Base-by-base conservation (phyloP, 2,113 vertebrate species). In the Chinchilla lanigera region DNA sequence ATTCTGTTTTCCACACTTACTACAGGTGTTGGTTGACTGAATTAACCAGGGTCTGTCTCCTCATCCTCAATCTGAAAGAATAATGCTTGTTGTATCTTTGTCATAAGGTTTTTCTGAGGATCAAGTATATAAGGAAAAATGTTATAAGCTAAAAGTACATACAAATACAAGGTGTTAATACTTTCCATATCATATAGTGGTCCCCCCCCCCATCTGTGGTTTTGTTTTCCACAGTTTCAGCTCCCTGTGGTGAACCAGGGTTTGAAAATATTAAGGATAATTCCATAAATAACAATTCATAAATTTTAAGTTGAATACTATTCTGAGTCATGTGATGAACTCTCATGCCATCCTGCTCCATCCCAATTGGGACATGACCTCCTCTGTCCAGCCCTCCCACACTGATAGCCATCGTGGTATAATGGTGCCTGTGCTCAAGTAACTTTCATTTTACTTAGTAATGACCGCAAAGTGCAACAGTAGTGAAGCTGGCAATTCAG, bases 31-130 rank as follows among this genome's bases (percentile, higher is more conserved):
- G 85, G 77, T 3, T 90, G 67, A 95, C 41, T 35, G 56, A 61
- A 38, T 47, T 91, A 65, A 60, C 88, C 52, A 9, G 3, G 81
- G 60, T 71, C 35, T 94, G 75, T 83, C 94, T 96, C 93, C 19
- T 77, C 2, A 14, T 8, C 14, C 60, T 60, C 20, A 75, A 7
- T 87, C 50, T 69, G 56, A 89, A 83, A 93, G 65, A 93, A 93
- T 17, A 94, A 93, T 71, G 41, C 24, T 77, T 89, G 80, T 20
- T 35, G 1, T 65, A 52, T 86, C 30, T 94, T 67, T 90, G 78
- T 61, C 52, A 41, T 56, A 71, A 54, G 41, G 69, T 69, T 80
- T 84, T 93, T 82, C 91, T 88, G 77, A 95, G n/a, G 56, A 58
- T 71, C 30, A 61, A 61, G 60, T 41, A 47, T 50, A 44, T 67